Evolutionary conservation across 2,888 invertebrate genomes (phyloP), one percentile per base, ranked within the genome.

Genomic region (Leptarthrus brevirostris): DNA sequence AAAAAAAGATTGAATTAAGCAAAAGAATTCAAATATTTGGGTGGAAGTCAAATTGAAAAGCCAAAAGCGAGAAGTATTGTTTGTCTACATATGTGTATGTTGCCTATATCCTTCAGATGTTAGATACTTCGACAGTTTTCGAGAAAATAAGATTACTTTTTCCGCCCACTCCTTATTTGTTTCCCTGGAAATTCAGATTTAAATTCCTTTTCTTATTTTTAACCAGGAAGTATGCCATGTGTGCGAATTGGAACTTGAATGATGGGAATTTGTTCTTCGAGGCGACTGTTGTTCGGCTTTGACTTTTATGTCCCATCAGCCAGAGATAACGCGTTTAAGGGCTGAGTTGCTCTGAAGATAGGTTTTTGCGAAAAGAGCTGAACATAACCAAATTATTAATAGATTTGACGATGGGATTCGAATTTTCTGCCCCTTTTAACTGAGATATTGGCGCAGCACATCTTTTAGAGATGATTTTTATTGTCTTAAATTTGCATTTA

Each of bases 1-100:
- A 24, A 69, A 69, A 40, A 69, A 69, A n/a, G n/a, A 66, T 69
- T 69, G 69, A 69, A 69, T 69, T 69, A 69, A 69, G 69, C 47
- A 52, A 30, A 69, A 52, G 69, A 69, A 69, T 69, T 69, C 52
- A 69, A 69, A 69, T 69, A 69, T 69, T 69, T 69, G 49, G 69
- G 34, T 52, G 36, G 52, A 24, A 69, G 22, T 49, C 52, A 69
- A 69, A 66, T 66, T 66, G 64, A 66, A 52, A 69, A 69, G 49
- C 69, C 69, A 69, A 69, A 69, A 69, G 69, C 69, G 52, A 69
- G 34, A 69, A 52, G 20, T 69, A 34, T 69, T 52, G 30, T 52
- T 34, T 30, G 34, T 22, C 34, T 18, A 30, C 30, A 69, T 69
- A 69, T 8, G 8, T 30, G 8, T 30, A 24, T 18, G 61, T 40